Percentiles rank a stretch among this genome's conserved stretches.
phyloP scores from a whole-genome alignment of 2,797 vertebrate species.

The Diplodus sargus region DNA sequence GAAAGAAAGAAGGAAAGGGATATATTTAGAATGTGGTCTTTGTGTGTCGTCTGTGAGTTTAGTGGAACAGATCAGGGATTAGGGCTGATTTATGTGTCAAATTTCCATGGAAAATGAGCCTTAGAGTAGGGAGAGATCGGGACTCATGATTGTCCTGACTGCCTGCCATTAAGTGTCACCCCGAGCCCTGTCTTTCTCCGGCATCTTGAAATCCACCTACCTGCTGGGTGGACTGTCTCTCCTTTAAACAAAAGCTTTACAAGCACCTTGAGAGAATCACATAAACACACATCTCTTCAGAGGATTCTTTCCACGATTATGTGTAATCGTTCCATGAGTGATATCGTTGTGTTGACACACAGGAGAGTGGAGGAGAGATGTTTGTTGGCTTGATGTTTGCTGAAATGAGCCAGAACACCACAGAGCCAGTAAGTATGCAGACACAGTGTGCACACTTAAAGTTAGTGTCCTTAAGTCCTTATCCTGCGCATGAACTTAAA shows the following conservation, averaged over 20 bases:
- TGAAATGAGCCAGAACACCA: conserved; percentile 37
- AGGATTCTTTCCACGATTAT: conserved; percentile 39
- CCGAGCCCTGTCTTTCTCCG: conserved; percentile 11
- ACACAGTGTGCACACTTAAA: conserved; percentile 9
- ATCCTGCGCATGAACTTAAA: neutral
- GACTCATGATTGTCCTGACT: conserved; percentile 29
- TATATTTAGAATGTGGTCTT: conserved; percentile 42
- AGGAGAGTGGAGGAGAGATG: conserved; percentile 26
- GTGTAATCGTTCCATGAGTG: conserved; percentile 29
- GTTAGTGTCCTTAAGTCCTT: conserved; percentile 2
- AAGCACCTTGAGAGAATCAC: neutral
- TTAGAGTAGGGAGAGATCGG: conserved; percentile 6
- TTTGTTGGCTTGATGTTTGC: conserved; percentile 31
- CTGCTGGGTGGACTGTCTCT: conserved; percentile 15
- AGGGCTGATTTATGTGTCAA: conserved; percentile 50
- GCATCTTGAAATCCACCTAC: conserved; percentile 39
- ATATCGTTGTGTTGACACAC: conserved; percentile 34
- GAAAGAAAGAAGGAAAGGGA: conserved; percentile 7
- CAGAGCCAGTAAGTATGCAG: neutral
- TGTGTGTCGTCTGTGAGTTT: conserved; percentile 34
- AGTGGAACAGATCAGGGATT: conserved; percentile 50
- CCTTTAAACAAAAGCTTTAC: conserved; percentile 24
- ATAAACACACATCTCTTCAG: conserved; percentile 13
- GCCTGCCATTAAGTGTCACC: conserved; percentile 31
- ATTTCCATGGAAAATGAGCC: conserved; percentile 65